These are phyloP conservation scores for Poliocrania exsul DNA, from an alignment of 2,797 vertebrate species.

Conservation along the genomic window DNA sequence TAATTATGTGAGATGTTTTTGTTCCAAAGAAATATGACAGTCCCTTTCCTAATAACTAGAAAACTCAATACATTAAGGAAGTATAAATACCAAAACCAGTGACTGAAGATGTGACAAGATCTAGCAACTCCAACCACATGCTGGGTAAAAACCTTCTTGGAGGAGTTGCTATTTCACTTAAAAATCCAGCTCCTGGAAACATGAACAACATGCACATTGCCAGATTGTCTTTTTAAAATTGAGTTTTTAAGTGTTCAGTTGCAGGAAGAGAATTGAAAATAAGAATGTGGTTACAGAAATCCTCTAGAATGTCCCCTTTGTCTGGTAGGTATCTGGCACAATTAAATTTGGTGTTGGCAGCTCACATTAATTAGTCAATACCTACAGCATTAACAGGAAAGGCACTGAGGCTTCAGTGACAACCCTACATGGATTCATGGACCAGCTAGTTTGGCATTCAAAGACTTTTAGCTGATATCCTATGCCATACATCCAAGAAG, in stretches of 20 bases:
- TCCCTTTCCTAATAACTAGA: background rate
- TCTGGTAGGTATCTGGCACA: background rate
- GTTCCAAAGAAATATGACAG: background rate
- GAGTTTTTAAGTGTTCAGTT: background rate
- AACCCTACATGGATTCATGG: background rate
- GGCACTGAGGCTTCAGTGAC: background rate
- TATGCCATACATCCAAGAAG: background rate
- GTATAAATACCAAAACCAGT: background rate
- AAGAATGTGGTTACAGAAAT: background rate
- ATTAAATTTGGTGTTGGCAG: background rate
- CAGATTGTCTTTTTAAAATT: background rate
- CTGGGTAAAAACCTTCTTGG: background rate
- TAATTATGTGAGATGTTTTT: background rate
- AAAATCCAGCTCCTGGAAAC: background rate
- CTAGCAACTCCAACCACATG: background rate
- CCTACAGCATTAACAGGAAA: background rate
- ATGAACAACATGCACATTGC: background rate
- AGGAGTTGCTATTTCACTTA: background rate
- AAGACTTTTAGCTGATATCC: background rate
- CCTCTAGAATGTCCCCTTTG: background rate
- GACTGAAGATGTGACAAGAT: background rate
- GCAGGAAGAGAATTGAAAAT: background rate
- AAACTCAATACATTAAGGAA: background rate
- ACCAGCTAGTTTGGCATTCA: background rate
- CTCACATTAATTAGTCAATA: background rate